Evolutionary conservation across 2,797 vertebrate species (phyloP).

Genomic region (Phoebastria nigripes): DNA sequence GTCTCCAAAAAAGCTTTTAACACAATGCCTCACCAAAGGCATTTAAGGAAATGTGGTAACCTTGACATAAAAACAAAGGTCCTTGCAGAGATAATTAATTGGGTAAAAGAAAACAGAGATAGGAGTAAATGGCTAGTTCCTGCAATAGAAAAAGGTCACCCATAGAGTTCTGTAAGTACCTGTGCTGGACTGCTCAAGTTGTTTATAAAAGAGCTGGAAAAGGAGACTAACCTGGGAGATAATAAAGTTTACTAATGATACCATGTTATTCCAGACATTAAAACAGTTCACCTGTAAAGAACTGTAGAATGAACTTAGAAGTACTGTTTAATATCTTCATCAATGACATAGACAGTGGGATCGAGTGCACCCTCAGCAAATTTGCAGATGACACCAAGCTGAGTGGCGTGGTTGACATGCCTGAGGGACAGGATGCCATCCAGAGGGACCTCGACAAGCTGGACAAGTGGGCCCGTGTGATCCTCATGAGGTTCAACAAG

Average conservation of each 20-base stretch:
- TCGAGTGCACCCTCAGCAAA: too few relatives aligned
- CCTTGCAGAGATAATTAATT: background rate
- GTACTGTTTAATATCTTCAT: too few relatives aligned
- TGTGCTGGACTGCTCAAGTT: background rate
- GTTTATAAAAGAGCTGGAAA: background rate
- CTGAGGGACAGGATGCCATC: too few relatives aligned
- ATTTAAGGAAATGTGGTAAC: background rate
- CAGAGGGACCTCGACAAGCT: too few relatives aligned
- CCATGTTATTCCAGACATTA: background rate
- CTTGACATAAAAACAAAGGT: background rate
- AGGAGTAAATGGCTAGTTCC: background rate
- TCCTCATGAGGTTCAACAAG: too few relatives aligned
- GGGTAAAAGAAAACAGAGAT: background rate
- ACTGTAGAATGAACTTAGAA: background rate
- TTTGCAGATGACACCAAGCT: too few relatives aligned
- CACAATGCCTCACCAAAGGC: background rate
- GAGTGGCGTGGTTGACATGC: too few relatives aligned
- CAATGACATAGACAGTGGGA: too few relatives aligned
- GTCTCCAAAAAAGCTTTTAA: background rate
- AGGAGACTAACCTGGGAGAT: background rate
- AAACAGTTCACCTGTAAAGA: background rate
- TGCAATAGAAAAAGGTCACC: background rate
- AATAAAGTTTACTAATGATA: background rate
- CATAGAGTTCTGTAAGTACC: background rate
- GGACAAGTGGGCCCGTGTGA: too few relatives aligned